Conservation (phyloP, 2,797 vertebrate genomes). For the Falco novaeseelandiae region DNA sequence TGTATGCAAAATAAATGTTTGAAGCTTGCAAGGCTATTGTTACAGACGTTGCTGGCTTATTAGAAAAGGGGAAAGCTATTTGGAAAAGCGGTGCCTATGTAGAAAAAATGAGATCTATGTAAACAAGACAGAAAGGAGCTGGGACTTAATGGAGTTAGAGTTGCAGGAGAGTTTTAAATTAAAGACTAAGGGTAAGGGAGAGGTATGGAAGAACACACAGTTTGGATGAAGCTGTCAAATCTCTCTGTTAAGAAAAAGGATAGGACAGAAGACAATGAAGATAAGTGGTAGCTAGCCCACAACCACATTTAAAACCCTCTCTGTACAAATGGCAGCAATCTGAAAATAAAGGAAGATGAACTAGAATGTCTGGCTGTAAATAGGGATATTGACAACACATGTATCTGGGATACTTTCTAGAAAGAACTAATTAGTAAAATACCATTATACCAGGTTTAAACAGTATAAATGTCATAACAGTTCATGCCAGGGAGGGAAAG, state of each 20-base stretch:
- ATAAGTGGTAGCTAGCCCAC: background rate
- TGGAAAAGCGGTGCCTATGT: background rate
- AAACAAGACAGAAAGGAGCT: background rate
- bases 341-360: background rate
- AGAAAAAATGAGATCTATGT: background rate
- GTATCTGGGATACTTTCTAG: background rate
- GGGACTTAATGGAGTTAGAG: background rate
- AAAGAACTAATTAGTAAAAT: background rate
- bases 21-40: background rate
- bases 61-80: background rate
- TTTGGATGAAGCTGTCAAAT: background rate
- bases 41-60: background rate
- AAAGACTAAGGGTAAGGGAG: background rate
- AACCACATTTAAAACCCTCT: background rate
- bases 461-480: background rate
- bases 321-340: background rate
- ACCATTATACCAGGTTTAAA: background rate
- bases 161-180: background rate
- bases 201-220: background rate
- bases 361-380: background rate
- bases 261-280: background rate
- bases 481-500: background rate
- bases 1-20: conserved; percentile 22
- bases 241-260: background rate
- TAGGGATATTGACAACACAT: background rate